Conservation (phyloP, 2,888 invertebrate species). For the Catocala sponsa region DNA sequence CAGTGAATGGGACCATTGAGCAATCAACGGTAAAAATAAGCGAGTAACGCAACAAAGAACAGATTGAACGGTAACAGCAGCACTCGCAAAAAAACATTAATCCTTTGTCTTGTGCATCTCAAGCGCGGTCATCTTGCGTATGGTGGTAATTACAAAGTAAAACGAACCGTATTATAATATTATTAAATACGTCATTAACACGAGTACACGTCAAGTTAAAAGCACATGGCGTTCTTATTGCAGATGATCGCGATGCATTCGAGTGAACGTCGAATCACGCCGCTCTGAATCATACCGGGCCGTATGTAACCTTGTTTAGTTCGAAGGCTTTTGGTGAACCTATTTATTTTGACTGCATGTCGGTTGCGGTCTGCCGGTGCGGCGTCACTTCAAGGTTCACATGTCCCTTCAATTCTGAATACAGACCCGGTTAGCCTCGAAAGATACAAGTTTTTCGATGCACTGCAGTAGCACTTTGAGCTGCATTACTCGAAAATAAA, state of each 20-base stretch:
- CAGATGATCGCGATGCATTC: slow-evolving; percentile 62
- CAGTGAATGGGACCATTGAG: slow-evolving; percentile 63
- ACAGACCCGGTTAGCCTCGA: slow-evolving; percentile 76
- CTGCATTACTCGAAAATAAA: slow-evolving; percentile 54
- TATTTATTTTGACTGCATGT: slow-evolving; percentile 69
- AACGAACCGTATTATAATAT: slow-evolving; percentile 43
- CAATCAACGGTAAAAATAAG: slow-evolving; percentile 73
- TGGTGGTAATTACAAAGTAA: slow-evolving; percentile 46
- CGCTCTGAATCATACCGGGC: slow-evolving; percentile 60
- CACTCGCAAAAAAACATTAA: slow-evolving; percentile 50
- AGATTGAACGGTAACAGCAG: slow-evolving; percentile 58
- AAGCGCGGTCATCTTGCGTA: slow-evolving; percentile 29
- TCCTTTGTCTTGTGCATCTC: slow-evolving; percentile 45
- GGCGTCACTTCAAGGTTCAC: slow-evolving; percentile 71
- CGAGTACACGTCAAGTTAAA: slow-evolving; percentile 41
- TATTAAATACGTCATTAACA: slow-evolving; percentile 55
- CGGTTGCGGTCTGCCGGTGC: slow-evolving; percentile 62
- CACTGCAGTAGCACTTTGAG: slow-evolving; percentile 52
- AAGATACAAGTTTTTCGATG: slow-evolving; percentile 66
- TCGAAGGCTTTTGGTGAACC: slow-evolving; percentile 64
- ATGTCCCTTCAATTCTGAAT: slow-evolving; percentile 74
- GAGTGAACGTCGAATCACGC: slow-evolving; percentile 64
- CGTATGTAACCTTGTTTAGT: slow-evolving; percentile 68
- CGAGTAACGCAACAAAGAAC: slow-evolving; percentile 56
- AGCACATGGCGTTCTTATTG: slow-evolving; percentile 55